Percentiles rank a stretch among this genome's conserved stretches.
These are phyloP conservation scores for Sebastes oblongus DNA, from an alignment of 2,797 vertebrate genomes.

Conservation along the genomic window DNA sequence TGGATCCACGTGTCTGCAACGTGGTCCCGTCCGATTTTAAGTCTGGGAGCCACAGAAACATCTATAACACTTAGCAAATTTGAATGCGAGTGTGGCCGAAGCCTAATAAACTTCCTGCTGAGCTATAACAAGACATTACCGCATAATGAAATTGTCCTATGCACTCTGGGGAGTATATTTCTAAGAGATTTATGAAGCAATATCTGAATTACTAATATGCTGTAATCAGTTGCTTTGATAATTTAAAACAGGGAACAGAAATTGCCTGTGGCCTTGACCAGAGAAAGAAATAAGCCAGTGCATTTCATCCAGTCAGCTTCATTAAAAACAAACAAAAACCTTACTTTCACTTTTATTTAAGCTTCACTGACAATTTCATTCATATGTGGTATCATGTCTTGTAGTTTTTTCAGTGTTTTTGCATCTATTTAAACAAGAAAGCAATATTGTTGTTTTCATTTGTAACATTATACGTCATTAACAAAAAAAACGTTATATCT, in stretches of 20 bases:
- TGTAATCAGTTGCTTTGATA: conserved; percentile 18
- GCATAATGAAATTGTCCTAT: neutral
- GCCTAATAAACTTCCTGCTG: neutral
- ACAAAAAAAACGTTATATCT: neutral
- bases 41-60: neutral
- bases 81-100: neutral
- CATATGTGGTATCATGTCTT: neutral
- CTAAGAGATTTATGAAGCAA: neutral
- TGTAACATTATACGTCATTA: neutral
- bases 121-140: neutral
- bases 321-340: conserved; percentile 16
- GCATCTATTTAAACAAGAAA: neutral
- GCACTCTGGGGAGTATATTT: neutral
- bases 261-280: neutral
- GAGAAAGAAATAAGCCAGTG: conserved; percentile 6
- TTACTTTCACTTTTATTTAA: neutral
- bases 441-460: neutral
- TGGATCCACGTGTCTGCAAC: neutral
- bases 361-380: neutral
- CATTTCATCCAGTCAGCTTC: conserved; percentile 11
- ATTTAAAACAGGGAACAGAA: conserved; percentile 8
- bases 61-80: neutral
- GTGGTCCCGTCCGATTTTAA: neutral
- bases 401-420: neutral
- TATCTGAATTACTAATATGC: conserved; percentile 2